Conservation (phyloP, 2,888 invertebrate species). For the Meloe dianella region DNA sequence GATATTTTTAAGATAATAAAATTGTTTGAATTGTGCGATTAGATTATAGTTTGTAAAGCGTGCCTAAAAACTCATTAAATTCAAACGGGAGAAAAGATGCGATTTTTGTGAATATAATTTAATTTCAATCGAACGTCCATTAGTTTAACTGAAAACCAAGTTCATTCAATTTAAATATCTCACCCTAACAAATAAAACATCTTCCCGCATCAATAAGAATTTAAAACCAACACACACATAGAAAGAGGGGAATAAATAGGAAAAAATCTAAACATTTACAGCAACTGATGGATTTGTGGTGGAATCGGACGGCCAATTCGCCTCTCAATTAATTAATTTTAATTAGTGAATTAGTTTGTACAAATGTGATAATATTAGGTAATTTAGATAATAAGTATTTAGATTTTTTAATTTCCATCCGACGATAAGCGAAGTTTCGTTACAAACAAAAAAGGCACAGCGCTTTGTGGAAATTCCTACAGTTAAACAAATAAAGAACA, state of each 20-base stretch:
- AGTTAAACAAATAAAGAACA: not conserved
- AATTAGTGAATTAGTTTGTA: constrained; percentile 23
- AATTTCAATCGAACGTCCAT: constrained; percentile 10
- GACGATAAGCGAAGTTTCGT: not conserved
- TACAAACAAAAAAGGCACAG: not conserved
- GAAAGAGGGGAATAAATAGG: not conserved
- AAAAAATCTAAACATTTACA: too few relatives aligned
- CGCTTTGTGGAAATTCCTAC: not conserved
- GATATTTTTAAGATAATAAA: constrained; percentile 25
- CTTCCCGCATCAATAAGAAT: not conserved
- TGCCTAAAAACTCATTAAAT: constrained; percentile 26
- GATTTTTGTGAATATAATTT: not conserved
- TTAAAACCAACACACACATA: not conserved
- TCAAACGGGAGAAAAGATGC: not conserved
- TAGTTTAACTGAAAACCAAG: constrained; percentile 7
- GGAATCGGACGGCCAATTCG: not conserved
- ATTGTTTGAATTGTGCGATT: constrained; percentile 11
- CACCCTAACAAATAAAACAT: not conserved
- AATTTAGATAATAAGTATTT: constrained; percentile 18
- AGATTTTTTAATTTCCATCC: not conserved
- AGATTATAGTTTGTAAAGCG: constrained; percentile 25
- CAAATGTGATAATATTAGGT: constrained; percentile 30
- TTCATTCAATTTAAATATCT: not conserved
- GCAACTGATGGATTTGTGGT: not conserved
- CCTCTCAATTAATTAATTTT: not conserved